Base-by-base conservation (phyloP, 2,888 invertebrate genomes). In the Andrena bicolor region DNA sequence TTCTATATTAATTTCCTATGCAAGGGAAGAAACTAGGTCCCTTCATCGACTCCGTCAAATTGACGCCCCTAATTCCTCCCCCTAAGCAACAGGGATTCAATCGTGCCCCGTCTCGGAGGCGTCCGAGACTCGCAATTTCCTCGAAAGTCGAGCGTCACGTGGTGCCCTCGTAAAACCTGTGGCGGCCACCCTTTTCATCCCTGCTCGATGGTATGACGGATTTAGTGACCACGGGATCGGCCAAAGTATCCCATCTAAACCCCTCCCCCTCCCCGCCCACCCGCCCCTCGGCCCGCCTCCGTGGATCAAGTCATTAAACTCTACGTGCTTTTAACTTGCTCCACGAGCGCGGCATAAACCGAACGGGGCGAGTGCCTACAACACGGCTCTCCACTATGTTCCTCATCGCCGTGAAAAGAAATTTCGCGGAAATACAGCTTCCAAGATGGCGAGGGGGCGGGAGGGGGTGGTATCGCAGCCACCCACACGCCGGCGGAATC, bases 301-400 rank as follows among this genome's bases (percentile, higher is more conserved):
- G 41, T 16, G 65, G 69, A 83, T 81, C 70, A 65, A 74, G 53
- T 84, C 86, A 69, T 86, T 81, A 84, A 86, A 80, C 66, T 76
- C 48, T 65, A 74, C 72, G 72, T 53, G 51, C 48, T 63, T 84
- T 81, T 65, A 79, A 58, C 76, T 61, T 74, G 41, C 32, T 28
- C 28, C 48, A 7, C 6, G 8, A 13, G 1, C 41, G 3, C 23
- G 10, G 32, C n/a, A 60, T 74, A 61, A 75, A 75, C 49, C 60
- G 23, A 28, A 23, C 30, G 58, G 23, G 41, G 48, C 10, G 23
- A 51, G 75, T 51, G 1, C 23, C 23, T 23, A 63, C 73, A 80
- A 84, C 84, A 83, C 63, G 73, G 58, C 58, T 83, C 73, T 83
- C 60, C 83, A 73, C 76, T 84, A 64, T 76, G 66, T 76, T 76